Evolutionary conservation across 1,140 invertebrate genomes (phyloP).

Genomic region (Pseudoatta argentina): DNA sequence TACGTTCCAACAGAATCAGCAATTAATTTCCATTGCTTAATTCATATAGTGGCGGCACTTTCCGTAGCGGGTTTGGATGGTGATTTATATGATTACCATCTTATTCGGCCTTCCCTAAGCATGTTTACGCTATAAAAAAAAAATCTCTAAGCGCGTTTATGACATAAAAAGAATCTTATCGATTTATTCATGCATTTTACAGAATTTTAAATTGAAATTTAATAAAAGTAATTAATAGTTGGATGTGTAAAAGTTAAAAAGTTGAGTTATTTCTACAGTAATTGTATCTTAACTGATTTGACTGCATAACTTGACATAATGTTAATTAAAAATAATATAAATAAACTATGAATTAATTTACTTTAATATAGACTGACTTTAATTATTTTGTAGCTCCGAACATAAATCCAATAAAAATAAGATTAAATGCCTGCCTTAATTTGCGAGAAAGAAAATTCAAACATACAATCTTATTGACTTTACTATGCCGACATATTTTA

Average conservation of each 20-base stretch:
- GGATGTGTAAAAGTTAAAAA: not conserved
- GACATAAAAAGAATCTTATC: not conserved
- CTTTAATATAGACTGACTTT: not conserved
- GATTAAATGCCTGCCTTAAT: too few relatives aligned
- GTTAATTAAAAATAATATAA: not conserved
- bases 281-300: not conserved
- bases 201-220: not conserved
- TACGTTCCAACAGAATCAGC: not conserved
- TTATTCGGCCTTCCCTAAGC: not conserved
- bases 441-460: too few relatives aligned
- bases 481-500: too few relatives aligned
- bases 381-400: not conserved
- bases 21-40: constrained; percentile 25
- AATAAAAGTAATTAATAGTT: not conserved
- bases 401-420: too few relatives aligned
- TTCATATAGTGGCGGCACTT: not conserved
- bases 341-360: not conserved
- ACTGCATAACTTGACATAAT: not conserved
- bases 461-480: too few relatives aligned
- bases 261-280: not conserved
- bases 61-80: not conserved
- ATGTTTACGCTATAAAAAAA: not conserved
- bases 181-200: not conserved
- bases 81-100: constrained; percentile 12
- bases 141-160: not conserved